Evolutionary conservation across 1,140 invertebrate species (phyloP).

Genomic region (Eubasilissa regina): DNA sequence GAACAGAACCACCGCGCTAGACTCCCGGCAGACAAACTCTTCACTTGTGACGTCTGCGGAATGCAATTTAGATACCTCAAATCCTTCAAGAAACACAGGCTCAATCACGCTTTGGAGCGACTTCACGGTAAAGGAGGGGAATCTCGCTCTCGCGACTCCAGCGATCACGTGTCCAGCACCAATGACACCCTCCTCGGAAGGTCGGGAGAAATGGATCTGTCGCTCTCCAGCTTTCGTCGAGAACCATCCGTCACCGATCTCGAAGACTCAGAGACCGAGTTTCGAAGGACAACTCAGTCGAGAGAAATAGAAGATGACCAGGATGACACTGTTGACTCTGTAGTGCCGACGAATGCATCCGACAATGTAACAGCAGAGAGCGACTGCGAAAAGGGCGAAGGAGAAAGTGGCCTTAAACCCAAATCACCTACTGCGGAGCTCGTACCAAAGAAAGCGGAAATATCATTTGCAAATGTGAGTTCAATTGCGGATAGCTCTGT

Average conservation of each 20-base stretch:
- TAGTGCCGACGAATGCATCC: constrained; percentile 61
- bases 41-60: constrained; percentile 91
- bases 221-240: constrained; percentile 67
- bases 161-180: constrained; percentile 82
- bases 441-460: constrained; percentile 45
- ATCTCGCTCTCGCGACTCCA: constrained; percentile 66
- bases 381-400: constrained; percentile 64
- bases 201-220: constrained; percentile 71
- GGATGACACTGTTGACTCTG: constrained; percentile 80
- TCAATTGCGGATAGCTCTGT: constrained; percentile 71
- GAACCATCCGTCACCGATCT: constrained; percentile 61
- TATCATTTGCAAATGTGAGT: constrained; percentile 70
- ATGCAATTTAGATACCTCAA: constrained; percentile 92
- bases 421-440: constrained; percentile 61
- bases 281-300: constrained; percentile 41
- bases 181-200: constrained; percentile 76
- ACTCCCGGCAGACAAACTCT: constrained; percentile 89
- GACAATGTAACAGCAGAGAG: constrained; percentile 49
- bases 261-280: constrained; percentile 64
- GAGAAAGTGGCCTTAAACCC: constrained; percentile 59
- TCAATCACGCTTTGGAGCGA: constrained; percentile 88
- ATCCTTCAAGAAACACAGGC: constrained; percentile 90
- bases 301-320: constrained; percentile 72
- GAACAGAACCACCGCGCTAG: constrained; percentile 90
- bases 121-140: constrained; percentile 77